Evolutionary conservation across 2,888 invertebrate genomes (phyloP).

Genomic region (Amitus sp.): DNA sequence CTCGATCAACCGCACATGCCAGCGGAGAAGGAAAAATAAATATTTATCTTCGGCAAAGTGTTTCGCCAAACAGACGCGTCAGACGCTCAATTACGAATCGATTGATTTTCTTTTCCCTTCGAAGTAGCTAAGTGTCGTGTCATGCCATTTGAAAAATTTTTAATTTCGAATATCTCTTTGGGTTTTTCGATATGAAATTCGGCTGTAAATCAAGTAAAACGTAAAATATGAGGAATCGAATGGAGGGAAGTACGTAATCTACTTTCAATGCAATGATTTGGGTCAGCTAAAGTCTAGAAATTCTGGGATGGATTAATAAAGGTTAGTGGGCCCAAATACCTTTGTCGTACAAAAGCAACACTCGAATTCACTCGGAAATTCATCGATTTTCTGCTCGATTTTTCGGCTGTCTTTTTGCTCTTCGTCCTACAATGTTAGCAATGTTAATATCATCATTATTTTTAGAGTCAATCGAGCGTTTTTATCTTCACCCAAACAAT

Average conservation of each 20-base stretch:
- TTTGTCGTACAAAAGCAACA: constrained; percentile 97
- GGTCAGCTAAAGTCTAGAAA: too few relatives aligned
- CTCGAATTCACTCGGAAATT: constrained; percentile 94
- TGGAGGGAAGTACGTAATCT: too few relatives aligned
- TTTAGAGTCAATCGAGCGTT: too few relatives aligned
- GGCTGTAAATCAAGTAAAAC: too few relatives aligned
- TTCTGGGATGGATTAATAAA: too few relatives aligned
- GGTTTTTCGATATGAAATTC: too few relatives aligned
- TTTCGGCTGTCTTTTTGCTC: constrained; percentile 74
- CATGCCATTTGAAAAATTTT: too few relatives aligned
- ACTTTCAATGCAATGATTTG: too few relatives aligned
- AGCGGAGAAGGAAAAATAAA: neutral
- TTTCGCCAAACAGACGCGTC: constrained; percentile 15
- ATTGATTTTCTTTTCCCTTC: constrained; percentile 34
- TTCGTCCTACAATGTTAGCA: constrained; percentile 65
- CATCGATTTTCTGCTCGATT: constrained; percentile 79
- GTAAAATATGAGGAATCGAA: too few relatives aligned
- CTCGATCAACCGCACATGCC: neutral
- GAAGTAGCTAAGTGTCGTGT: too few relatives aligned
- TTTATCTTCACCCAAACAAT: constrained; percentile 27
- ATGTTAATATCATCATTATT: too few relatives aligned
- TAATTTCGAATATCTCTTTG: too few relatives aligned
- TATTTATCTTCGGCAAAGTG: neutral
- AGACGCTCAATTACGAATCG: constrained; percentile 36
- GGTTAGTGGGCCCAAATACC: constrained; percentile 72